Evolutionary conservation across 2,113 vertebrate genomes (phyloP).

Genomic region (Oreotragus oreotragus): DNA sequence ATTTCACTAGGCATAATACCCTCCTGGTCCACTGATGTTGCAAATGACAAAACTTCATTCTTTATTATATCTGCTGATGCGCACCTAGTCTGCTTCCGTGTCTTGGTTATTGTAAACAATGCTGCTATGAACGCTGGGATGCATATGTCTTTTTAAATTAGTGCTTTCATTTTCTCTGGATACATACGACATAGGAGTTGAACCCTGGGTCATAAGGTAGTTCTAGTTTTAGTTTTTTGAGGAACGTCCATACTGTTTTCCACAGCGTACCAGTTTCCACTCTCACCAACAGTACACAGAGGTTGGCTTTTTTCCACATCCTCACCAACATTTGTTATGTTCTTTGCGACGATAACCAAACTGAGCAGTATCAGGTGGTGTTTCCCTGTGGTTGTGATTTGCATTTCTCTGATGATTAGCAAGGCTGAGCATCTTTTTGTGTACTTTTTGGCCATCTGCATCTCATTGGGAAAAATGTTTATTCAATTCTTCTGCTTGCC

Average conservation of each 20-base stretch:
- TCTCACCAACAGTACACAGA: neutral
- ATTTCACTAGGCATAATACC: neutral
- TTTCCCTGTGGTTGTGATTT: neutral
- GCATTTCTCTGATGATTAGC: neutral
- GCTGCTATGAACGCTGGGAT: neutral
- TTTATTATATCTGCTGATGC: neutral
- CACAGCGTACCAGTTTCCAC: neutral
- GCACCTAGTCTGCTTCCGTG: rapidly evolving
- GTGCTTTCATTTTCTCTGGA: neutral
- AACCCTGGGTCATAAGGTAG: neutral
- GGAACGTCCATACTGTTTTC: neutral
- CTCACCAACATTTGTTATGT: neutral
- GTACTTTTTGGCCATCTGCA: neutral
- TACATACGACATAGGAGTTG: neutral
- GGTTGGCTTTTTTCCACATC: neutral
- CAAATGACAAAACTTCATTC: neutral
- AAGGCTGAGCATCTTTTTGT: neutral
- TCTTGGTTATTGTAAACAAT: neutral
- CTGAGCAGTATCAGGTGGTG: neutral
- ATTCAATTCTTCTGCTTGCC: neutral
- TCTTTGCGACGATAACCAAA: neutral
- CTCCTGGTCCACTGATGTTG: neutral
- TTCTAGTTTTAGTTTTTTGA: neutral
- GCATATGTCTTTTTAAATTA: neutral
- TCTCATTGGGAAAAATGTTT: neutral